These are phyloP conservation scores for Caerostris darwini DNA, from an alignment of 1,140 invertebrate species.

Conservation along the genomic window DNA sequence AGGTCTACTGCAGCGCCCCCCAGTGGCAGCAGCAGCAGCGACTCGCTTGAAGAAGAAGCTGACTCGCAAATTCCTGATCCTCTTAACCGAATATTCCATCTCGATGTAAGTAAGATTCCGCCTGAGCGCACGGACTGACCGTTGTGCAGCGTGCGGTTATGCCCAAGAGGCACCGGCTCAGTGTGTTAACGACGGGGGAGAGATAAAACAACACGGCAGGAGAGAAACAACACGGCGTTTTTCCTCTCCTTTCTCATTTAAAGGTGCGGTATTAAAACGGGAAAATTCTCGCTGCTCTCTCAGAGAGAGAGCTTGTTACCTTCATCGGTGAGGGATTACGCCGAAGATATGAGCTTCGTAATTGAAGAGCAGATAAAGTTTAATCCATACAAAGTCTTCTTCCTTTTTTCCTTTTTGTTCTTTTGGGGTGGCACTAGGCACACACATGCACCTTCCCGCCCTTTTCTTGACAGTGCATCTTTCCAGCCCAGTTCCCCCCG, in stretches of 20 bases:
- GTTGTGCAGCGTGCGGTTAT: constrained; percentile 41
- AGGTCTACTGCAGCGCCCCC: background rate
- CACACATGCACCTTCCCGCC: background rate
- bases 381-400: constrained; percentile 63
- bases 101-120: background rate
- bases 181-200: constrained; percentile 52
- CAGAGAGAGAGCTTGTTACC: constrained; percentile 43
- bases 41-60: constrained; percentile 34
- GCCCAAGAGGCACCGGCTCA: constrained; percentile 35
- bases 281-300: constrained; percentile 3
- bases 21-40: background rate
- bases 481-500: background rate
- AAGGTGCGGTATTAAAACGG: constrained; percentile 75
- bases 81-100: constrained; percentile 28
- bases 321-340: constrained; percentile 57
- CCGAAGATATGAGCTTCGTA: constrained; percentile 30
- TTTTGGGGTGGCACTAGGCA: background rate
- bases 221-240: background rate
- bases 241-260: constrained; percentile 62
- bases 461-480: background rate
- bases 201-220: constrained; percentile 31
- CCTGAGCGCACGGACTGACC: constrained; percentile 3
- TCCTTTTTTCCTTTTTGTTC: background rate
- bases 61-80: constrained; percentile 32
- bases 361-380: constrained; percentile 73